Conservation (phyloP, 2,888 invertebrate species). For the Eurytoma californica region DNA sequence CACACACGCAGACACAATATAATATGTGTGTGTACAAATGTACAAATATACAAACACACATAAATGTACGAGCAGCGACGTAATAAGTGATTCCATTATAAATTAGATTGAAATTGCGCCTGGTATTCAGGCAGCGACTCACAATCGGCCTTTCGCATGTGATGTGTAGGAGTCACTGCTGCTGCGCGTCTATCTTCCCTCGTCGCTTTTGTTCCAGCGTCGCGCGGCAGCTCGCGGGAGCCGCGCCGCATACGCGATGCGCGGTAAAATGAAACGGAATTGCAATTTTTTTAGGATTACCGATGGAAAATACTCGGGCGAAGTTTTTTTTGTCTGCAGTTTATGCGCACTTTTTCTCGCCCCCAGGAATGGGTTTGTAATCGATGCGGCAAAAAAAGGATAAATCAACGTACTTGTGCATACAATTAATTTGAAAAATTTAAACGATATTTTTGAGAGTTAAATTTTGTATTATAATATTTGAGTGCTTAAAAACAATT, state of each 20-base stretch:
- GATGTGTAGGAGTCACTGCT: neutral
- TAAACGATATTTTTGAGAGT: too few species aligned
- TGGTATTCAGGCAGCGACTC: neutral
- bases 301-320: neutral
- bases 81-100: slow-evolving; percentile 4
- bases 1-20: too few species aligned
- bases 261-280: slow-evolving; percentile 21
- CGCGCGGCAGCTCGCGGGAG: neutral
- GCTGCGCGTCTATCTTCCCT: neutral
- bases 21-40: too few species aligned
- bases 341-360: neutral
- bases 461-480: too few species aligned
- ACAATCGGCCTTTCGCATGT: neutral
- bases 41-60: too few species aligned
- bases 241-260: neutral
- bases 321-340: neutral
- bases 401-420: too few species aligned
- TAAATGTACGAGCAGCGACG: neutral
- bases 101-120: neutral
- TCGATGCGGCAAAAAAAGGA: too few species aligned
- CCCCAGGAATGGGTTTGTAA: neutral
- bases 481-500: too few species aligned
- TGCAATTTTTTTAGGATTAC: slow-evolving; percentile 30
- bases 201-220: neutral
- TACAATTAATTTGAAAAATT: too few species aligned